phyloP scores from a whole-genome alignment of 2,113 vertebrate genomes.

The Seriola rivoliana region DNA sequence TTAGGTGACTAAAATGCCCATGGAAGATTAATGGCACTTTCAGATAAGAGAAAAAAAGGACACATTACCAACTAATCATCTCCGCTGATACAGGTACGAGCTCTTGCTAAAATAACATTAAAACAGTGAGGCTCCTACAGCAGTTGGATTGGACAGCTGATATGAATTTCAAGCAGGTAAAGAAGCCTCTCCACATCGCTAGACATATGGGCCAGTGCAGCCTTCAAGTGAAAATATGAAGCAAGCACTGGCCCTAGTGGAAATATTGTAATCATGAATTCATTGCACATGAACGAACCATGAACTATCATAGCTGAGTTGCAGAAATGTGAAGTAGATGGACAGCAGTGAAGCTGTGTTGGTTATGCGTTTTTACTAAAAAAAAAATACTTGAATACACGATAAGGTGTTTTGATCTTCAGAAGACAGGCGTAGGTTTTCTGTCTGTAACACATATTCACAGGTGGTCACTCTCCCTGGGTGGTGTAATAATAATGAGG shows the following conservation, averaged over 20 bases:
- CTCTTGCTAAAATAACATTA: not conserved
- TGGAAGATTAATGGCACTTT: not conserved
- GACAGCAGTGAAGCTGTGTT: slow-evolving; percentile 23
- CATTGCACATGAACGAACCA: slow-evolving; percentile 47
- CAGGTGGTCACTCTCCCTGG: not conserved
- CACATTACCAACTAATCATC: not conserved
- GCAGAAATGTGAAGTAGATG: slow-evolving; percentile 48
- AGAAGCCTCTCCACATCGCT: slow-evolving; percentile 23
- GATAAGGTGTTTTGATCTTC: slow-evolving; percentile 10
- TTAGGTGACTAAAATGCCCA: not conserved
- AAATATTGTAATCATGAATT: slow-evolving; percentile 56
- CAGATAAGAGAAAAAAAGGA: not conserved
- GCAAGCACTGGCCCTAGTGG: slow-evolving; percentile 16
- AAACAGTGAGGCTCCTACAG: slow-evolving; percentile 9
- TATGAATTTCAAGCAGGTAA: slow-evolving; percentile 46
- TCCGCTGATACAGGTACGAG: not conserved
- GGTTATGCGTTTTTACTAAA: slow-evolving; percentile 8
- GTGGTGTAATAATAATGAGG: slow-evolving; percentile 20
- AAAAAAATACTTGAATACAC: slow-evolving; percentile 24
- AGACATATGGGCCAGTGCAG: slow-evolving; percentile 27
- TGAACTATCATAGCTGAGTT: slow-evolving; percentile 47
- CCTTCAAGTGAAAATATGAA: slow-evolving; percentile 48
- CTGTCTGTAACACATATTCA: not conserved
- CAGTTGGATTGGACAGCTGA: slow-evolving; percentile 10
- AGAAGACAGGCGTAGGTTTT: slow-evolving; percentile 7